Evolutionary conservation across 1,140 invertebrate species (phyloP).

Genomic region (Cyclargus thomasi): DNA sequence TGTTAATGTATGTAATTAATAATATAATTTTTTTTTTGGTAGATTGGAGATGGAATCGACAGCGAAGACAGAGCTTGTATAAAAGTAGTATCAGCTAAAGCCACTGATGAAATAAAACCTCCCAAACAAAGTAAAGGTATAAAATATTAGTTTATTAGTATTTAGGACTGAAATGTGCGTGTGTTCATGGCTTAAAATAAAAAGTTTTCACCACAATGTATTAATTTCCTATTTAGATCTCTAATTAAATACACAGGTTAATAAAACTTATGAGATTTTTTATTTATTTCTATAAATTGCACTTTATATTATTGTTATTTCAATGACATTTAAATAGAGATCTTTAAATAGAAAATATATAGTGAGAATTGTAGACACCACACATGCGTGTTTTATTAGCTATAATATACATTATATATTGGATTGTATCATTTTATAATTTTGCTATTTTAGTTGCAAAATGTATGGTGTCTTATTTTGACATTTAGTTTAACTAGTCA

Average conservation of each 20-base stretch:
- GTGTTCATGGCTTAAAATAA: slow-evolving; percentile 54
- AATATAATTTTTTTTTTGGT: too few species aligned
- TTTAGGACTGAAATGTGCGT: slow-evolving; percentile 32
- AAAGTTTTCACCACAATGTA: neutral
- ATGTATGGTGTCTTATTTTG: neutral
- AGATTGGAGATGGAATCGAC: slow-evolving; percentile 51
- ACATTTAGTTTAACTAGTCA: neutral
- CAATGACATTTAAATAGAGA: neutral
- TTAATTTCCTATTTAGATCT: neutral
- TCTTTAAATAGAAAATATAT: neutral
- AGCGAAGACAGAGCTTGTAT: slow-evolving; percentile 43
- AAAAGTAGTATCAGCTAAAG: slow-evolving; percentile 45
- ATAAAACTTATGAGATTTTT: neutral
- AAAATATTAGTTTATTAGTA: slow-evolving; percentile 8
- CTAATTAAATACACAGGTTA: neutral
- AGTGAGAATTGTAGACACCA: neutral
- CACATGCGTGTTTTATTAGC: neutral
- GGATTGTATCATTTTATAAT: too few species aligned
- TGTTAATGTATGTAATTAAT: too few species aligned
- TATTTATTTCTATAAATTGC: too few species aligned
- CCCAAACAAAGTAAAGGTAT: slow-evolving; percentile 38
- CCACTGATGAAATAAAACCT: slow-evolving; percentile 22
- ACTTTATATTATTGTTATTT: neutral
- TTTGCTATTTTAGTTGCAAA: neutral
- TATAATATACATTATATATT: too few species aligned